phyloP scores from a whole-genome alignment of 2,888 invertebrate species.

The Lasioglossum malachurum region DNA sequence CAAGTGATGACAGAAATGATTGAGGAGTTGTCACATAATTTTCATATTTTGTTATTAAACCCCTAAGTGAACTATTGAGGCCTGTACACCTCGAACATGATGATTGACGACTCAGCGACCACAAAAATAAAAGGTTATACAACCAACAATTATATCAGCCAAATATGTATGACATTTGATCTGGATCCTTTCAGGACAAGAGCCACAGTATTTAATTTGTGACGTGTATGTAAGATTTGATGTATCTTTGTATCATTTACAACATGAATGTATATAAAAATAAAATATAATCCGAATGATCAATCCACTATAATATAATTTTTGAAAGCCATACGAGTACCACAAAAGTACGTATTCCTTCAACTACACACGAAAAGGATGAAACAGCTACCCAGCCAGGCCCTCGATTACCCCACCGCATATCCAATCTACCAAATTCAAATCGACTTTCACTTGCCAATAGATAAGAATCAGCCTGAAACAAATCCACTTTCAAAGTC shows the following conservation, averaged over 20 bases:
- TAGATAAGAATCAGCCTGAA: not conserved
- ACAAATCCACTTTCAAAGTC: not conserved
- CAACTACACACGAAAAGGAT: not conserved
- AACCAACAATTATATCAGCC: too few relatives aligned
- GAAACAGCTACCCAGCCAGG: not conserved
- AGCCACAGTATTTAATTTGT: not conserved
- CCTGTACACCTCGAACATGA: not conserved
- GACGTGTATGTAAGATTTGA: not conserved
- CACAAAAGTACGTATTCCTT: not conserved
- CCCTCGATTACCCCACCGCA: not conserved
- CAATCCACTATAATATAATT: too few relatives aligned
- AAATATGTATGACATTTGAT: not conserved
- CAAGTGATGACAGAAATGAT: too few relatives aligned
- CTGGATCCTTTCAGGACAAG: not conserved
- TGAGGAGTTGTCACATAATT: too few relatives aligned
- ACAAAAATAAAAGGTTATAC: not conserved
- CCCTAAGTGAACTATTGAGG: not conserved
- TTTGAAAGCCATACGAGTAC: too few relatives aligned
- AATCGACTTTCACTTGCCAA: conserved; percentile 1
- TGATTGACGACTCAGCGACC: not conserved
- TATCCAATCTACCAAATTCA: not conserved
- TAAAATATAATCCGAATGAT: too few relatives aligned
- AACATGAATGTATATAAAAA: too few relatives aligned
- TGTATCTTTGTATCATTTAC: not conserved
- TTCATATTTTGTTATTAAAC: not conserved